A percentile compares a stretch with the other conserved stretches of the same genome.
phyloP scores from a whole-genome alignment of 2,888 invertebrate genomes.

The Sarcophaga rosellei region DNA sequence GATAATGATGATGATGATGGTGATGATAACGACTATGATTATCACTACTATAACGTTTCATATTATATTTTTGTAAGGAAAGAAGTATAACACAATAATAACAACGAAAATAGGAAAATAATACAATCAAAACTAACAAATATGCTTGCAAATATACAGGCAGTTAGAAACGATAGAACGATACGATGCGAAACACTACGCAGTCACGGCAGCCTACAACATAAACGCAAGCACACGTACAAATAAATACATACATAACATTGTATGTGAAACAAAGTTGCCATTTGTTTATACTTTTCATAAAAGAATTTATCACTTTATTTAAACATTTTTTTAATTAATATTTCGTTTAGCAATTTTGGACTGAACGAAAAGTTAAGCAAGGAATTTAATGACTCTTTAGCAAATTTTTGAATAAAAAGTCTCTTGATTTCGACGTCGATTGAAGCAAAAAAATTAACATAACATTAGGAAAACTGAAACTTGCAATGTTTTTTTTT shows the following conservation, averaged over 20 bases:
- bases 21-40: slow-evolving; percentile 22
- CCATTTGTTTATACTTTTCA: no score
- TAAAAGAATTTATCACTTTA: no score
- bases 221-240: slow-evolving; percentile 48
- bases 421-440: no score
- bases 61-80: slow-evolving; percentile 14
- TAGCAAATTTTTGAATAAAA: no score
- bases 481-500: no score
- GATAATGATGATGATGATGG: not conserved
- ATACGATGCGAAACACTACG: slow-evolving; percentile 28
- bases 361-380: no score
- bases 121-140: slow-evolving; percentile 25
- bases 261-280: no score
- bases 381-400: no score
- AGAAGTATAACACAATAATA: slow-evolving; percentile 31
- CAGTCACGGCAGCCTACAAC: slow-evolving; percentile 53
- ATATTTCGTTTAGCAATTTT: no score
- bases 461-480: no score
- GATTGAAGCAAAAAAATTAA: no score
- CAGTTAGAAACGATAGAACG: slow-evolving; percentile 9
- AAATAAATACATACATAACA: not conserved
- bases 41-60: slow-evolving; percentile 48
- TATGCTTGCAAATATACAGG: slow-evolving; percentile 6
- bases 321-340: no score
- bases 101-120: slow-evolving; percentile 4